Conservation (phyloP, 2,888 invertebrate genomes). For the Erpobdella octoculata region DNA sequence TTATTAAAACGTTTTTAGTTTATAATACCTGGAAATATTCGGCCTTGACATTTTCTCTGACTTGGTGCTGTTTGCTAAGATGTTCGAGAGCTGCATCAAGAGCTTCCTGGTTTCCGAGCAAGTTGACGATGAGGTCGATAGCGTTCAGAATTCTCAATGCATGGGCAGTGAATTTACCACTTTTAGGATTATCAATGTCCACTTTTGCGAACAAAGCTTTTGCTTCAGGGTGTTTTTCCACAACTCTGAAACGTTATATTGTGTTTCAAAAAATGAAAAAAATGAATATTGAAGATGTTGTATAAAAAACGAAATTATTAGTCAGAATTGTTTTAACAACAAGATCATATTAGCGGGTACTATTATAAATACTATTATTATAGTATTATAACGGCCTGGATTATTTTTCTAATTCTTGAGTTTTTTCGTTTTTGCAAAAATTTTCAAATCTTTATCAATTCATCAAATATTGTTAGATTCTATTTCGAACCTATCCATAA, state of each 20-base stretch:
- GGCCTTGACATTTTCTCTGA: constrained; percentile 20
- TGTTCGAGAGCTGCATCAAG: constrained; percentile 14
- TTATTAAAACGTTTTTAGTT: neutral
- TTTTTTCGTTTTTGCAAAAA: too few relatives aligned
- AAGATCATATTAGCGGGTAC: too few relatives aligned
- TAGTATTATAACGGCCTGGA: too few relatives aligned
- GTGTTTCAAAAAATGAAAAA: too few relatives aligned
- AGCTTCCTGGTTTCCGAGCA: neutral
- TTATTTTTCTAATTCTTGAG: too few relatives aligned
- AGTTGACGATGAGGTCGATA: constrained; percentile 11
- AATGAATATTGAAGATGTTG: neutral
- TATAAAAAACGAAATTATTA: neutral
- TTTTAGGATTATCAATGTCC: constrained; percentile 1
- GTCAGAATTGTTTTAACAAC: too few relatives aligned
- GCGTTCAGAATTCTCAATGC: neutral
- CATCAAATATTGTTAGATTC: too few relatives aligned
- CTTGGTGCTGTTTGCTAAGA: constrained; percentile 31
- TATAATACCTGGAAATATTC: constrained; percentile 30
- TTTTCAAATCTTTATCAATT: too few relatives aligned
- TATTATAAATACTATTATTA: too few relatives aligned
- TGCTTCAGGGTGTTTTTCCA: constrained; percentile 14
- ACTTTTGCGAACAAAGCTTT: neutral
- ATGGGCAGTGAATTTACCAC: constrained; percentile 3
- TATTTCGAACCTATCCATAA: too few relatives aligned
- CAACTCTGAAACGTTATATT: neutral